Evolutionary conservation across 2,797 vertebrate species (phyloP), one percentile per base, ranked within the genome.

Genomic region (Semaprochilodus insignis): DNA sequence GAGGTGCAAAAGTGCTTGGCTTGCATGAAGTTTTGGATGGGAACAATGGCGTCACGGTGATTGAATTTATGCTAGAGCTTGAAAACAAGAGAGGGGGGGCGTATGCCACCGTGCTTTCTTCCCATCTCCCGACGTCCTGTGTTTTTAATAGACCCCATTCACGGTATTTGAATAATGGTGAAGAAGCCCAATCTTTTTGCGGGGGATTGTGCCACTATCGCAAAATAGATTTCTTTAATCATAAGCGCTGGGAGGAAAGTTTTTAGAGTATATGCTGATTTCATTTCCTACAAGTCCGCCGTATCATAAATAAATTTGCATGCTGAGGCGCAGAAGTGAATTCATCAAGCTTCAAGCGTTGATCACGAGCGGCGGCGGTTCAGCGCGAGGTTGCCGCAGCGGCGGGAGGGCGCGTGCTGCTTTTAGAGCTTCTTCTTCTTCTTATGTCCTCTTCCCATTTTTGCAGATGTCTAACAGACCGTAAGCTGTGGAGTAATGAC

Each of bases 211-310:
- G 70, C 90, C 92, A 90, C 86, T 83, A 90, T 89, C 88, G 78
- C 85, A 83, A 91, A 93, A 92, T 89, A 90, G 87, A 93, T 91
- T 92, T 88, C 55, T 86, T 88, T 92, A 93, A 93, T 94, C 90
- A 93, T 88, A 91, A 92, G 90, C 88, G 90, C 84, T 74, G 89
- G 73, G 59, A 59, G 88, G 74, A 54, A 88, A 83, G 82, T 83
- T 91, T 91, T 90, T 83, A 84, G 88, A 90, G 87, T 90, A 87
- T 92, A 91, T 93, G 90, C 92, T 92, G 91, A 94, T 94, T 94
- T 92, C 88, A 94, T 94, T 92, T 91, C 91, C 91, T 88, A 70
- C 83, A 79, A 85, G 89, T 90, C 85, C 86, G 81, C 60, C 52
- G 82, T 85, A 86, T 92, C 89, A 90, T 93, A 93, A 93, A 93